phyloP scores from a whole-genome alignment of 2,113 vertebrate species.

The Procapra przewalskii region DNA sequence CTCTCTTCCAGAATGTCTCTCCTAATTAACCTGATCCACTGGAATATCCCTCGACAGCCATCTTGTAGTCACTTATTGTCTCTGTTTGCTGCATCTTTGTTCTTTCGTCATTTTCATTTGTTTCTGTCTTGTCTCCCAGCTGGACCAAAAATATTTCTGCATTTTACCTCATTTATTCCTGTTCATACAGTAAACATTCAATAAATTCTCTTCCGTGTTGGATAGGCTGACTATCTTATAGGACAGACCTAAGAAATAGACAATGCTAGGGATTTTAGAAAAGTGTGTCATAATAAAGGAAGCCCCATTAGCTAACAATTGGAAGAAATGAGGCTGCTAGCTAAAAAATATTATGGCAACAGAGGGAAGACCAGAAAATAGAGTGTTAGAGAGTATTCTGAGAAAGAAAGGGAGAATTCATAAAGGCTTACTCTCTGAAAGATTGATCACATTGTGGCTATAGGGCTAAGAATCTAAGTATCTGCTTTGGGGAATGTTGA shows the following conservation, averaged over 20 bases:
- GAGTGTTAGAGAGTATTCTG: not conserved
- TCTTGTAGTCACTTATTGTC: not conserved
- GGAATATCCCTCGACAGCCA: not conserved
- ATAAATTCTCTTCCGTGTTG: not conserved
- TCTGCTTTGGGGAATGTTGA: conserved; percentile 32
- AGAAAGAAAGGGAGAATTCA: not conserved
- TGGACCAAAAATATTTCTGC: not conserved
- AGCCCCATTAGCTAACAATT: not conserved
- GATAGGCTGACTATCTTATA: not conserved
- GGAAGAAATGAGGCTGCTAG: conserved; percentile 20
- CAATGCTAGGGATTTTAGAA: not conserved
- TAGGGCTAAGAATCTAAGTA: conserved; percentile 30
- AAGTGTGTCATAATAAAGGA: conserved; percentile 1
- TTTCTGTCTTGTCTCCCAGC: not conserved
- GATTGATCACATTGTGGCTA: not conserved
- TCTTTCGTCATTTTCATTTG: conserved; percentile 15
- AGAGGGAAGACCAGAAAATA: conserved; percentile 14
- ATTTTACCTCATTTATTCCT: not conserved
- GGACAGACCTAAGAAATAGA: not conserved
- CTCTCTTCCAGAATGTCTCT: not conserved
- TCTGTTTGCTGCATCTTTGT: not conserved
- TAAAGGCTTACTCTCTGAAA: conserved; percentile 1
- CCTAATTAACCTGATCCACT: not conserved
- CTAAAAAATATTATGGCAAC: not conserved
- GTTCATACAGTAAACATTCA: not conserved